Percentiles rank a stretch among this genome's conserved stretches.
These are phyloP conservation scores for Arothron firmamentum DNA, from an alignment of 2,113 vertebrate species.

Conservation along the genomic window DNA sequence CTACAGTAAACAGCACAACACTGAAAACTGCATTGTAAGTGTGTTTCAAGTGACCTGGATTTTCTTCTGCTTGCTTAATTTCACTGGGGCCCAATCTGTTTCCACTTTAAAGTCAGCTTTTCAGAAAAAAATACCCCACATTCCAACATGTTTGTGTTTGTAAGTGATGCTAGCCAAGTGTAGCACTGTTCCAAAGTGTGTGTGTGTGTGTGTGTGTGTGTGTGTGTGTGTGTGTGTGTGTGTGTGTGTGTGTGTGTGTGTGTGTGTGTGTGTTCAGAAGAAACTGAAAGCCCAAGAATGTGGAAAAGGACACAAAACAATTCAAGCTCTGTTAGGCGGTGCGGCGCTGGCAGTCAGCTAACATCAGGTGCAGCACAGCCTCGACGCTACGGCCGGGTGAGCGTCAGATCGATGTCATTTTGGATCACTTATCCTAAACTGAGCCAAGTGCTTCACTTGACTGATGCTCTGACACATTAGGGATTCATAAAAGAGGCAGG, in stretches of 20 bases:
- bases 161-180: conserved; percentile 24
- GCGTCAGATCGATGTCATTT: conserved; percentile 47
- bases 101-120: conserved; percentile 31
- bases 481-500: conserved; percentile 33
- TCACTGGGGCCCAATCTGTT: conserved; percentile 31
- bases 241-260: conserved; percentile 22
- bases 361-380: conserved; percentile 58
- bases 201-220: conserved; percentile 27
- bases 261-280: conserved; percentile 27
- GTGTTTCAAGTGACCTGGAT: background rate
- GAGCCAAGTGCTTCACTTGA: conserved; percentile 46
- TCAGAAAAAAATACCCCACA: conserved; percentile 13
- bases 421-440: conserved; percentile 36
- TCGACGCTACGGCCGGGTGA: conserved; percentile 45
- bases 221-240: no score
- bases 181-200: conserved; percentile 6
- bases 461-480: conserved; percentile 48
- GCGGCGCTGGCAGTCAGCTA: conserved; percentile 31
- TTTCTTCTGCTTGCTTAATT: background rate
- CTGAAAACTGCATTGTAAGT: background rate
- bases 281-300: conserved; percentile 53
- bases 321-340: conserved; percentile 61
- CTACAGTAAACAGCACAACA: background rate
- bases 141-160: conserved; percentile 36
- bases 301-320: conserved; percentile 55